These are phyloP conservation scores for Arizona elegans DNA, from an alignment of 2,113 vertebrate genomes.

Conservation along the genomic window DNA sequence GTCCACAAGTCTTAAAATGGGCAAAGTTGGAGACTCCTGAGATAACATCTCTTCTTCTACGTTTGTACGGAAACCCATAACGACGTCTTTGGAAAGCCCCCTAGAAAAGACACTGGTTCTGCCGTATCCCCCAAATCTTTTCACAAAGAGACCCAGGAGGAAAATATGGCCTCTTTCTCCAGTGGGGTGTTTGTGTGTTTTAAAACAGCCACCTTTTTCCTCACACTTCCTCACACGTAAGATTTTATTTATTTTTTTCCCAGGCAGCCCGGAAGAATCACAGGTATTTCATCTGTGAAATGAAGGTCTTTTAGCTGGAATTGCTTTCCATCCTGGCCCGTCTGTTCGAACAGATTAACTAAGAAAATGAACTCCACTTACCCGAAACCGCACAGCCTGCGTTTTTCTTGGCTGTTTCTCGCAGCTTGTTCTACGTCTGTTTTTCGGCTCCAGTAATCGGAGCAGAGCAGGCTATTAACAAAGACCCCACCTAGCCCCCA, in stretches of 20 bases:
- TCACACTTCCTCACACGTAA: not conserved
- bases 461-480: conserved; percentile 17
- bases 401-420: conserved; percentile 37
- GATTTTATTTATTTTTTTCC: not conserved
- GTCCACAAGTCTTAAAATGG: too few relatives aligned
- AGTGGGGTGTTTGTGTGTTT: not conserved
- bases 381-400: not conserved
- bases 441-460: not conserved
- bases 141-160: too few relatives aligned
- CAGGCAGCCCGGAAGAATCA: not conserved
- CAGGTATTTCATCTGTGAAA: conserved; percentile 11
- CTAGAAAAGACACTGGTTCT: not conserved
- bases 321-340: conserved; percentile 7
- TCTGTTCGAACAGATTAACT: conserved; percentile 42
- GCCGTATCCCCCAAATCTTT: not conserved
- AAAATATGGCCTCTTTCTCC: not conserved
- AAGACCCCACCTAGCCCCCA: not conserved
- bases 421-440: not conserved
- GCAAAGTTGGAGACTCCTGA: too few relatives aligned
- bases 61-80: not conserved
- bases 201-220: not conserved
- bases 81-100: not conserved
- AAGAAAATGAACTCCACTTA: conserved; percentile 35
- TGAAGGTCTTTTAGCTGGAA: not conserved
- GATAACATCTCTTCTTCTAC: not conserved